A percentile compares a stretch with the other conserved stretches of the same genome.
Evolutionary conservation across 1,140 invertebrate species (phyloP).

Genomic region (Drosophila asahinai): DNA sequence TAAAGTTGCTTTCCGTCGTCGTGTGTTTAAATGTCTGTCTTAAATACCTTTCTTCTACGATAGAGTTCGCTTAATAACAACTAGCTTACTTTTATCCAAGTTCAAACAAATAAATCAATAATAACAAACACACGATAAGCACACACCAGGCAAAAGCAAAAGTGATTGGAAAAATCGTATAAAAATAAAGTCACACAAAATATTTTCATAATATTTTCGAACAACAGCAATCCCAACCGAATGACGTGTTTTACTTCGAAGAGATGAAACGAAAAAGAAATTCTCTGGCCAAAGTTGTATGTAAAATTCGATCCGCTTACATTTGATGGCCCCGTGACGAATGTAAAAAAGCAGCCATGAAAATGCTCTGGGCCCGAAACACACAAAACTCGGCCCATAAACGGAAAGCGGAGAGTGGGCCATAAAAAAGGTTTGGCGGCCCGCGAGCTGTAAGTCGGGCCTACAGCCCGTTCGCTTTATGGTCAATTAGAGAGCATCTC

Average conservation of each 20-base stretch:
- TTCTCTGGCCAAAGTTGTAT: slow-evolving; percentile 1
- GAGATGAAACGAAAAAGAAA: slow-evolving; percentile 21
- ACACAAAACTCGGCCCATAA: slow-evolving; percentile 35
- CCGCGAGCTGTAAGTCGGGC: slow-evolving; percentile 18
- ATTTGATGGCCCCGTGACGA: slow-evolving; percentile 56
- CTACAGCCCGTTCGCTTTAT: slow-evolving; percentile 47
- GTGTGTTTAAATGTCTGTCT: background rate
- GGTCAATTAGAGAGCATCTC: slow-evolving; percentile 56
- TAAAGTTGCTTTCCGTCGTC: background rate
- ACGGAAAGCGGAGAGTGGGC: slow-evolving; percentile 27
- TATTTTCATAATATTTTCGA: slow-evolving; percentile 45
- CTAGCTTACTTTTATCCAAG: slow-evolving; percentile 8
- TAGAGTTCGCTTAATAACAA: background rate
- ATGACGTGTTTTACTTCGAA: slow-evolving; percentile 33
- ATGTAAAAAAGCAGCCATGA: slow-evolving; percentile 61
- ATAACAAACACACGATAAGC: slow-evolving; percentile 8
- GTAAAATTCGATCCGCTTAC: slow-evolving; percentile 55
- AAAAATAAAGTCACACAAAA: slow-evolving; percentile 38
- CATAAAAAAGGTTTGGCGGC: slow-evolving; percentile 41
- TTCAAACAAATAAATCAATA: slow-evolving; percentile 1
- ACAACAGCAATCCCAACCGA: slow-evolving; percentile 22
- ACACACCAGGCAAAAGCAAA: slow-evolving; percentile 9
- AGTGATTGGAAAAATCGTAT: slow-evolving; percentile 24
- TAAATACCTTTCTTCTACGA: background rate
- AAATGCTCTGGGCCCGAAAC: slow-evolving; percentile 35